phyloP scores from a whole-genome alignment of 2,113 vertebrate genomes.

The Archilochus colubris region DNA sequence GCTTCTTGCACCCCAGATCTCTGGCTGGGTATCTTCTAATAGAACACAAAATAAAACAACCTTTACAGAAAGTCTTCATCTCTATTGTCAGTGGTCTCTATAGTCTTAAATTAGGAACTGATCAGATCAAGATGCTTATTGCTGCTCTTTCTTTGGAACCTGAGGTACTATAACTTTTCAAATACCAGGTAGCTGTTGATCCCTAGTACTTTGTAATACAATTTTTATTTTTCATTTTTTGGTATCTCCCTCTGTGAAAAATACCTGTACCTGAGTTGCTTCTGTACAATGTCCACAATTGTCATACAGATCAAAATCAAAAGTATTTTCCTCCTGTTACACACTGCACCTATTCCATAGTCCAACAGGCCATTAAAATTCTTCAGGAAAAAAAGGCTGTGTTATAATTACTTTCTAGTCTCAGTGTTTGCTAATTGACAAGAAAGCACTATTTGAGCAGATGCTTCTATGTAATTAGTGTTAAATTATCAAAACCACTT shows the following conservation, averaged over 20 bases:
- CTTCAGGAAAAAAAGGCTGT: background rate
- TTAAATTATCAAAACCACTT: slow-evolving; percentile 30
- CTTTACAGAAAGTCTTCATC: background rate
- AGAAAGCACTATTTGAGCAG: background rate
- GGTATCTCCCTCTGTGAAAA: background rate
- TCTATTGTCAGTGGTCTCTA: background rate
- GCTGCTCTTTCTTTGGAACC: background rate
- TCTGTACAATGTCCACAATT: background rate
- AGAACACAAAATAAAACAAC: background rate
- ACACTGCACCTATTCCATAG: background rate
- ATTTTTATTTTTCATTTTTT: background rate
- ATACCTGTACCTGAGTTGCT: background rate
- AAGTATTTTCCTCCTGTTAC: background rate
- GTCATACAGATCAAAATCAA: background rate
- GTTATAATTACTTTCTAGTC: background rate
- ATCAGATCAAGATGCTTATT: background rate
- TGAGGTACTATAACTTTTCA: background rate
- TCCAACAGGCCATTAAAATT: slow-evolving; percentile 4
- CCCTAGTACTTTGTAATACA: background rate
- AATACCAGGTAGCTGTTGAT: background rate
- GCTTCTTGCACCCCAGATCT: background rate
- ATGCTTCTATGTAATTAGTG: background rate
- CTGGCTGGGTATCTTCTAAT: background rate
- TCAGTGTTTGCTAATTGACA: background rate
- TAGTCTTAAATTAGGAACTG: background rate